A percentile compares a stretch with the other conserved stretches of the same genome.
phyloP scores from a whole-genome alignment of 2,113 vertebrate genomes.

The Sakesphorus luctuosus region DNA sequence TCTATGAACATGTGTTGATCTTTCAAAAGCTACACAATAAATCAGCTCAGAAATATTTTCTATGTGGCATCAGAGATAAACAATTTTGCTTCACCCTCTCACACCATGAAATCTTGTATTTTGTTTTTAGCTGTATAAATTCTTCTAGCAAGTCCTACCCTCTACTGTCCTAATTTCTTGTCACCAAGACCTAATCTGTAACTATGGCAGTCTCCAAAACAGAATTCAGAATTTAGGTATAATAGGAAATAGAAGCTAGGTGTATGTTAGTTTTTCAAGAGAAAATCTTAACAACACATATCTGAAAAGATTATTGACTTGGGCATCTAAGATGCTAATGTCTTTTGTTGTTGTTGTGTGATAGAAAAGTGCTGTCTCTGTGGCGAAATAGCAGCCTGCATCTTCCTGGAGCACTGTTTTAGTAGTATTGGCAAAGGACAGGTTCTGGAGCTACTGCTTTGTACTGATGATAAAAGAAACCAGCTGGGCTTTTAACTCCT shows the following conservation, averaged over 20 bases:
- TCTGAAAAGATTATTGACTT: neutral
- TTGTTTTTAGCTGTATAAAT: neutral
- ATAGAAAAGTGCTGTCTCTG: neutral
- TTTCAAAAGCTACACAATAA: conserved; percentile 25
- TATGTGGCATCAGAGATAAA: neutral
- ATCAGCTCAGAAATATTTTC: neutral
- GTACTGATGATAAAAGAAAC: neutral
- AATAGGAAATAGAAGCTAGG: neutral
- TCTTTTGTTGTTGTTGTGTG: neutral
- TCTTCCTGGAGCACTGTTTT: neutral
- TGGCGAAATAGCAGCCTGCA: neutral
- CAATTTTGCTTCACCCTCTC: neutral
- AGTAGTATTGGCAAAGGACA: neutral
- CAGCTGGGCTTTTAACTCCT: neutral
- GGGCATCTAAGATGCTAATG: neutral
- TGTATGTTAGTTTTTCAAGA: neutral
- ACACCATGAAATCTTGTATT: neutral
- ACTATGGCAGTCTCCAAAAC: neutral
- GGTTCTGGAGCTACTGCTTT: neutral
- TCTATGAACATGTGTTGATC: neutral
- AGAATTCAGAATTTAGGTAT: neutral
- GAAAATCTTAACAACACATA: neutral
- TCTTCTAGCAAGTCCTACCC: neutral
- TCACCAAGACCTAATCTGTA: neutral
- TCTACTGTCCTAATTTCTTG: neutral